Evolutionary conservation across 2,888 invertebrate genomes (phyloP).

Genomic region (Tenthredo scrophulariae): DNA sequence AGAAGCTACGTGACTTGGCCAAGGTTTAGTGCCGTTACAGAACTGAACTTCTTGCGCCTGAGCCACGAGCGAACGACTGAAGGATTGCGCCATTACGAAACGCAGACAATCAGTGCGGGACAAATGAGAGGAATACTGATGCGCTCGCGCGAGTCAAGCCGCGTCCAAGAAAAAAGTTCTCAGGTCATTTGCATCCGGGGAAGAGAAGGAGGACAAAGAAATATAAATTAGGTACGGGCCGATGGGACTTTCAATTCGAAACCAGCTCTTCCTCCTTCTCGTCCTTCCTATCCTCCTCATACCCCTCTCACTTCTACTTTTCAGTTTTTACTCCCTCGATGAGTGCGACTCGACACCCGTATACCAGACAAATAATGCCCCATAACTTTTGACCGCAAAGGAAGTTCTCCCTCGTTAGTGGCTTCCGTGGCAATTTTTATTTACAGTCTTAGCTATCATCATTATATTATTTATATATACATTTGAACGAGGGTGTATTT

Average conservation of each 20-base stretch:
- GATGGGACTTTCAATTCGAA: constrained; percentile 67
- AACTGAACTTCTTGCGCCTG: constrained; percentile 43
- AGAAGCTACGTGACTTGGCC: constrained; percentile 49
- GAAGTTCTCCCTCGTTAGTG: constrained; percentile 24
- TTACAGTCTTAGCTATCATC: not conserved
- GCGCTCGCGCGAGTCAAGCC: constrained; percentile 48
- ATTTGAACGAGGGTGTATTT: not conserved
- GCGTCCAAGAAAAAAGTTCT: constrained; percentile 38
- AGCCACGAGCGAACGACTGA: constrained; percentile 49
- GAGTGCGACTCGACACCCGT: constrained; percentile 21
- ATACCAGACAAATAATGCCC: not conserved
- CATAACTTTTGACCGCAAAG: constrained; percentile 42
- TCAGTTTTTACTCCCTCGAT: constrained; percentile 4
- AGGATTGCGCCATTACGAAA: constrained; percentile 73
- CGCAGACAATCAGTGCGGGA: constrained; percentile 73
- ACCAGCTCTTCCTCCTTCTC: not conserved
- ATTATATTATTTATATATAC: not conserved
- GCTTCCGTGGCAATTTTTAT: not conserved
- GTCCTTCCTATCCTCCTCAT: not conserved
- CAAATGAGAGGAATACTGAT: constrained; percentile 75
- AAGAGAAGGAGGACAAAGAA: constrained; percentile 52
- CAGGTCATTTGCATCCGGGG: constrained; percentile 44
- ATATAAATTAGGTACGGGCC: constrained; percentile 65
- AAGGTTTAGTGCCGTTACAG: constrained; percentile 37
- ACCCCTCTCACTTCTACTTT: not conserved